Evolutionary conservation across 2,113 vertebrate species (phyloP).

Genomic region (Thunnus maccoyii): DNA sequence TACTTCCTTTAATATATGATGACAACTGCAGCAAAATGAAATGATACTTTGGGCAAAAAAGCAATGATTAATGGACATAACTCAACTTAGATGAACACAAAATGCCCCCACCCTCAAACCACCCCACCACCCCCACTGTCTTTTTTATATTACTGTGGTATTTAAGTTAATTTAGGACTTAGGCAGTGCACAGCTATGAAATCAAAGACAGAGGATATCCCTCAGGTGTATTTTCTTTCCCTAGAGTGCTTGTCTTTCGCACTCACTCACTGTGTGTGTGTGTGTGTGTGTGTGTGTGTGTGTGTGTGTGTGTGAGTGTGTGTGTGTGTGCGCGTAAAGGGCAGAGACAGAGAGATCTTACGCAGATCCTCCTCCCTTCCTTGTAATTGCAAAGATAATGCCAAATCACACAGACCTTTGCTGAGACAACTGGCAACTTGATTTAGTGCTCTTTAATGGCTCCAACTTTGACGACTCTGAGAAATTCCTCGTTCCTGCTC

Average conservation of each 20-base stretch:
- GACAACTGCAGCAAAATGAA: conserved; percentile 41
- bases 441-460: conserved; percentile 82
- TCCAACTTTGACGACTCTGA: conserved; percentile 72
- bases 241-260: conserved; percentile 51
- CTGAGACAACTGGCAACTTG: conserved; percentile 76
- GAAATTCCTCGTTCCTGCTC: conserved; percentile 71
- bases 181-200: conserved; percentile 68
- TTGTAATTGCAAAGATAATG: conserved; percentile 84
- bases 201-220: conserved; percentile 70
- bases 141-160: conserved; percentile 47
- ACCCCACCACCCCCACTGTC: conserved; percentile 6
- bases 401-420: conserved; percentile 78
- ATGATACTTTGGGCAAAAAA: conserved; percentile 23
- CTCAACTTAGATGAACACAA: conserved; percentile 40
- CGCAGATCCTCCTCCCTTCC: conserved; percentile 75
- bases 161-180: conserved; percentile 68
- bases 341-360: conserved; percentile 78
- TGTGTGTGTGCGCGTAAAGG: conserved; percentile 58
- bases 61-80: conserved; percentile 51
- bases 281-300: conserved; percentile 12
- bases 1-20: conserved; percentile 26
- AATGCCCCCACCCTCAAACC: conserved; percentile 23
- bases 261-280: neutral
- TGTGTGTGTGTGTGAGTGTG: conserved; percentile 27
- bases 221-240: conserved; percentile 60